Conservation (phyloP, 2,888 invertebrate species). For the Platynereis dumerilii region DNA sequence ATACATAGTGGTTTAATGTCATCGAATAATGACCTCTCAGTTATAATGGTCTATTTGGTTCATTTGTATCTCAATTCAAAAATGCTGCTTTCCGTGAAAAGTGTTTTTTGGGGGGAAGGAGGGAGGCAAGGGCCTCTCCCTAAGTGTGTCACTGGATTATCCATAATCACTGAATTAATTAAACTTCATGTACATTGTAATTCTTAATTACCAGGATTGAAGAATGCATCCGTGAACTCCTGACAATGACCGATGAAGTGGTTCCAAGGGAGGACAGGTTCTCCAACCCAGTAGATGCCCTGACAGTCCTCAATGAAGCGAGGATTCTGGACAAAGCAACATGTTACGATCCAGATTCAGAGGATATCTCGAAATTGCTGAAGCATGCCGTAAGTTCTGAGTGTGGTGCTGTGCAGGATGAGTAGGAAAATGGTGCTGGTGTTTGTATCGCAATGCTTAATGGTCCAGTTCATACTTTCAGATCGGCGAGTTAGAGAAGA, state of each 20-base stretch:
- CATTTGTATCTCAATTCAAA: too few relatives aligned
- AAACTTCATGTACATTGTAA: too few relatives aligned
- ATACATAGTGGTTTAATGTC: too few relatives aligned
- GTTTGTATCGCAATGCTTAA: constrained; percentile 2
- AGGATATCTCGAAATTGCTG: constrained; percentile 51
- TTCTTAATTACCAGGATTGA: constrained; percentile 14
- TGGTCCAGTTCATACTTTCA: neutral
- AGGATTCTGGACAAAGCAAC: constrained; percentile 55
- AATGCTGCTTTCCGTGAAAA: too few relatives aligned
- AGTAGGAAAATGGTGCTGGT: neutral
- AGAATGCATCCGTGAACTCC: constrained; percentile 18
- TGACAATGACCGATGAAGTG: constrained; percentile 10
- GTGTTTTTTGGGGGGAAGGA: too few relatives aligned
- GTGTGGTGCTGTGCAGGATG: neutral
- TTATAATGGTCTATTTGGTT: too few relatives aligned
- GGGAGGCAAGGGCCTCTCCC: too few relatives aligned
- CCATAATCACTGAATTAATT: too few relatives aligned
- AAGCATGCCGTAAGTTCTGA: constrained; percentile 47
- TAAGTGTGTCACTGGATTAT: too few relatives aligned
- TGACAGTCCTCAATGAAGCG: constrained; percentile 49
- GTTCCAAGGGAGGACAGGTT: constrained; percentile 27
- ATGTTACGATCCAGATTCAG: constrained; percentile 58
- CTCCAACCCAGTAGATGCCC: constrained; percentile 50
- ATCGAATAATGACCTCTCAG: too few relatives aligned
- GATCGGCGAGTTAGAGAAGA: constrained; percentile 37